These are phyloP conservation scores for Peucedramus taeniatus DNA, from an alignment of 2,113 vertebrate genomes.

Conservation along the genomic window DNA sequence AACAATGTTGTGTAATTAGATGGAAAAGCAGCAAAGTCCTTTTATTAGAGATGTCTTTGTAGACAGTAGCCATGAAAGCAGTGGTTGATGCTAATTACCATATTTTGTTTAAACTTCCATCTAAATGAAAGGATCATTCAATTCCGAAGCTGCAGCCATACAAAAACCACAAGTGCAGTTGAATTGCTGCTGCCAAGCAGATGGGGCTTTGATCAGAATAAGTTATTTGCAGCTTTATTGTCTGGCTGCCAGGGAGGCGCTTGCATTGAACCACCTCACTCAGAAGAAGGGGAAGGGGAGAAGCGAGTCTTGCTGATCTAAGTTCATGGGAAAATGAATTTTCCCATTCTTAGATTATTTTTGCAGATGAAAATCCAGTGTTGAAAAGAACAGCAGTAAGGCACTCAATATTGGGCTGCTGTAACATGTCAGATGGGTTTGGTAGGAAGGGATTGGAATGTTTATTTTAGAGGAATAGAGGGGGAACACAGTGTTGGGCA, in stretches of 20 bases:
- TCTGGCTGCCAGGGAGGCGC: constrained; percentile 46
- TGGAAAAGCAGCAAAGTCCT: constrained; percentile 55
- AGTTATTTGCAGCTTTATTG: constrained; percentile 60
- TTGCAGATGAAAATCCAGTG: background rate
- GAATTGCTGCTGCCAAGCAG: constrained; percentile 64
- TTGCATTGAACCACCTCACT: background rate
- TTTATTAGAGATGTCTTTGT: constrained; percentile 65
- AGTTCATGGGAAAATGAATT: background rate
- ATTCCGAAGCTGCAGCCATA: constrained; percentile 56
- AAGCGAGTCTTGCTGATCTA: background rate
- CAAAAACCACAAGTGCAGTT: constrained; percentile 61
- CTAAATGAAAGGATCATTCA: constrained; percentile 63
- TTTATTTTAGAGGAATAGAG: background rate
- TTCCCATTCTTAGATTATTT: background rate
- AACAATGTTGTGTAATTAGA: constrained; percentile 59
- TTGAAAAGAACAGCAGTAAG: background rate
- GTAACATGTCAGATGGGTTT: background rate
- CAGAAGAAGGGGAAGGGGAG: background rate
- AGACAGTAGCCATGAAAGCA: constrained; percentile 57
- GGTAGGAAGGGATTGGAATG: background rate
- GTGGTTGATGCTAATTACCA: constrained; percentile 65
- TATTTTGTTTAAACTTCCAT: constrained; percentile 70
- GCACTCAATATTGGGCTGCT: background rate
- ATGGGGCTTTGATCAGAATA: constrained; percentile 64
- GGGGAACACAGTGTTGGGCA: background rate